Evolutionary conservation across 2,113 vertebrate species (phyloP).

Genomic region (Rhabdornis inornatus): DNA sequence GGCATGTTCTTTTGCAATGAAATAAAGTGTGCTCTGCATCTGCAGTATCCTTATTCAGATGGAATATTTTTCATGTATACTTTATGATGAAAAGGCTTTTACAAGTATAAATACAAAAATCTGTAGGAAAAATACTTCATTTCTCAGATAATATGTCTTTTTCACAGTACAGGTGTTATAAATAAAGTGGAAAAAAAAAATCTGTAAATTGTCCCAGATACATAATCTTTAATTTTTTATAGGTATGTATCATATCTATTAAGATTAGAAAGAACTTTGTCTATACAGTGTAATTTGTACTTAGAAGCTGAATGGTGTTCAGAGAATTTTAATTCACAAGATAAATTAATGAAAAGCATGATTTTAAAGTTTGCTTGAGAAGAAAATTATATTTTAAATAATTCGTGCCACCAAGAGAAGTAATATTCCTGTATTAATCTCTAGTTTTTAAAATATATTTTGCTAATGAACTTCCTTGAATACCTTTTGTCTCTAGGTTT

Average conservation of each 20-base stretch:
- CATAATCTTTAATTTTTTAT: not conserved
- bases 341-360: not conserved
- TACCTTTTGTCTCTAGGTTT: slow-evolving; percentile 71
- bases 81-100: not conserved
- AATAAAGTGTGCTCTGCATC: not conserved
- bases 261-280: not conserved
- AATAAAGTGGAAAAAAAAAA: not conserved
- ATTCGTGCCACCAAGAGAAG: not conserved
- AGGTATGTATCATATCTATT: not conserved
- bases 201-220: not conserved
- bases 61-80: not conserved
- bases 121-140: not conserved
- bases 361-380: not conserved
- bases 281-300: not conserved
- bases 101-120: not conserved
- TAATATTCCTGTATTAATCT: not conserved
- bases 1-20: not conserved
- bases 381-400: not conserved
- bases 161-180: not conserved
- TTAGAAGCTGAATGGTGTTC: not conserved
- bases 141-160: not conserved
- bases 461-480: not conserved
- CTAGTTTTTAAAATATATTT: not conserved
- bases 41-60: not conserved
- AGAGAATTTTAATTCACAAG: slow-evolving; percentile 3